Evolutionary conservation across 2,113 vertebrate species (phyloP).

Genomic region (Neotoma lepida): DNA sequence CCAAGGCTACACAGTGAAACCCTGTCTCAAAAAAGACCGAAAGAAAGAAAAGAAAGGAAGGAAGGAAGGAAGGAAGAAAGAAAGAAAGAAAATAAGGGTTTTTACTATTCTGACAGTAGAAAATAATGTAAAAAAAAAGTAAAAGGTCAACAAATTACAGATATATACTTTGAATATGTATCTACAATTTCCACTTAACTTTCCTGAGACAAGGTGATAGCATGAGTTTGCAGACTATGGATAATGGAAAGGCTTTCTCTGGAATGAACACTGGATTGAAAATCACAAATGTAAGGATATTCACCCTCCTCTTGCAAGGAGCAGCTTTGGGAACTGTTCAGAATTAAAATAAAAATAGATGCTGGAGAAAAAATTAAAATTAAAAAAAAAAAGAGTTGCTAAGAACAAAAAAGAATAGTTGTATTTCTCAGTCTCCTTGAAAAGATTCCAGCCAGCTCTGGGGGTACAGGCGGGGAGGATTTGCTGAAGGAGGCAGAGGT

Average conservation of each 20-base stretch:
- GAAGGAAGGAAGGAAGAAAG: too few species aligned
- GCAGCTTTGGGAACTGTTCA: constrained; percentile 17
- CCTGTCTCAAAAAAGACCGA: background rate
- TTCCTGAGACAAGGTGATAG: constrained; percentile 34
- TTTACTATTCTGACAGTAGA: constrained; percentile 31
- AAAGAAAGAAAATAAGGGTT: constrained; percentile 23
- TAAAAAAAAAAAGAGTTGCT: constrained; percentile 1
- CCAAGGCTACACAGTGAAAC: background rate
- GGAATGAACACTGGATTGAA: background rate
- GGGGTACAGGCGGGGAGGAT: too few species aligned
- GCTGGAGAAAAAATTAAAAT: background rate
- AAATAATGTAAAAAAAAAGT: background rate
- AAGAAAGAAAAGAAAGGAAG: too few species aligned
- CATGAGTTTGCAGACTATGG: background rate
- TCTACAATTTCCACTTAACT: constrained; percentile 47
- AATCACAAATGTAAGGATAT: constrained; percentile 24
- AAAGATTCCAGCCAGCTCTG: background rate
- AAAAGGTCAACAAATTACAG: constrained; percentile 37
- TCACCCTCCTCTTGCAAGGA: constrained; percentile 20
- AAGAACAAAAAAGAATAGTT: constrained; percentile 46
- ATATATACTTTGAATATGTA: constrained; percentile 24
- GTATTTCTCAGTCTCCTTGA: constrained; percentile 45
- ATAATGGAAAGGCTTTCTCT: constrained; percentile 17
- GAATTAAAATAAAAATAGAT: constrained; percentile 50
- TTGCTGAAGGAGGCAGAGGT: too few species aligned